phyloP scores from a whole-genome alignment of 2,113 vertebrate species.

The Microcebus jonahi region DNA sequence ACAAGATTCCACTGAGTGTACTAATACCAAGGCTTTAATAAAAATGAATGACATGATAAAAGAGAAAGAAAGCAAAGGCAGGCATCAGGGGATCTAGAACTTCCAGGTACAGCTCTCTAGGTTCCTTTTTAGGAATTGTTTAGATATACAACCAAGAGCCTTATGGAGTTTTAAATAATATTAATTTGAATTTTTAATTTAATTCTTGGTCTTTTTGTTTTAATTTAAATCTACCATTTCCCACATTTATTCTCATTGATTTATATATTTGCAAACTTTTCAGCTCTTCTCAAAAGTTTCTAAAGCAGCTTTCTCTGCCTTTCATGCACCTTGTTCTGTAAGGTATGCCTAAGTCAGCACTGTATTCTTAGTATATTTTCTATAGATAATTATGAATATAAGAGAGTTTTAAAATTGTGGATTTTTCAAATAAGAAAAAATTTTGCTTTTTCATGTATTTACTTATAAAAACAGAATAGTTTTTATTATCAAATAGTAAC shows the following conservation, averaged over 20 bases:
- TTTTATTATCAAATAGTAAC: not conserved
- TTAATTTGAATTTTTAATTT: not conserved
- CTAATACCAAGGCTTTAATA: constrained; percentile 12
- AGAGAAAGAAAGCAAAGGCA: not conserved
- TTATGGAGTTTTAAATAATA: not conserved
- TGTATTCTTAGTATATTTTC: not conserved
- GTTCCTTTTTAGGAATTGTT: not conserved
- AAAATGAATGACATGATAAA: not conserved
- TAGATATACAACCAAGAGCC: not conserved
- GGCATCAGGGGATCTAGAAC: not conserved
- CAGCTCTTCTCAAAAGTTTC: not conserved
- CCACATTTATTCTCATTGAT: not conserved
- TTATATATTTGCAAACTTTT: not conserved
- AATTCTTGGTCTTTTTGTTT: not conserved
- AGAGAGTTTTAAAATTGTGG: not conserved
- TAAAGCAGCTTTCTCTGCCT: not conserved
- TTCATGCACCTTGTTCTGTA: not conserved
- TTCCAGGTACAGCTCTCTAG: not conserved
- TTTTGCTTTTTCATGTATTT: not conserved
- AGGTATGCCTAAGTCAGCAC: not conserved
- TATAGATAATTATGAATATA: not conserved
- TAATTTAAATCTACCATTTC: not conserved
- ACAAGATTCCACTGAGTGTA: not conserved
- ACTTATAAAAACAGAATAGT: not conserved
- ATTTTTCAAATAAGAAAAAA: not conserved